These are phyloP conservation scores for Ectemnius continuus DNA, from an alignment of 2,888 invertebrate species.

Conservation along the genomic window DNA sequence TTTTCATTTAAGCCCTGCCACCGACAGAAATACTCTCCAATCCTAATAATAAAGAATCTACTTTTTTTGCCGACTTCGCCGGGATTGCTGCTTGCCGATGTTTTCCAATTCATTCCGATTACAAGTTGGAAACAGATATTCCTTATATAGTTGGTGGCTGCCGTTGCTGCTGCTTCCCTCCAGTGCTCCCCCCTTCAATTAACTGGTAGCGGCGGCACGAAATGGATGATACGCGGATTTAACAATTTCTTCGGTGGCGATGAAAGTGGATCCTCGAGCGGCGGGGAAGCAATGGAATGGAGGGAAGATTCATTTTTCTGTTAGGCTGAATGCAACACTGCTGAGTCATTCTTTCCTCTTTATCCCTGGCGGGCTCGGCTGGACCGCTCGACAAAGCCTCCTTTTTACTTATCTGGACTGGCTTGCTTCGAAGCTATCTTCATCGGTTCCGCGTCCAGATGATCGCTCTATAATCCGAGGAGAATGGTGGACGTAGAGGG, in stretches of 20 bases:
- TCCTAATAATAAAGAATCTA: too few relatives aligned
- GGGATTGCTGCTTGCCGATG: too few relatives aligned
- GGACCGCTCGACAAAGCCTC: slow-evolving; percentile 1
- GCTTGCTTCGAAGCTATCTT: not conserved
- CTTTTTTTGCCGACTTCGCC: too few relatives aligned
- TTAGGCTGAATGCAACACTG: not conserved
- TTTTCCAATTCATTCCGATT: too few relatives aligned
- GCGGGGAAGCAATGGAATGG: not conserved
- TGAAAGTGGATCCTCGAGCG: not conserved
- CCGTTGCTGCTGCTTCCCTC: too few relatives aligned
- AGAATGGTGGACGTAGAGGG: not conserved
- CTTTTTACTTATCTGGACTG: not conserved
- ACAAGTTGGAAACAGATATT: too few relatives aligned
- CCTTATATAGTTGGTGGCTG: too few relatives aligned
- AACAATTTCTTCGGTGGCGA: not conserved
- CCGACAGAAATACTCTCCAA: too few relatives aligned
- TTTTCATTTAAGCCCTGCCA: too few relatives aligned
- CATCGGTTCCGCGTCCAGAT: slow-evolving; percentile 3
- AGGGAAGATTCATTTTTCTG: slow-evolving; percentile 18
- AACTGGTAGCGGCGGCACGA: too few relatives aligned
- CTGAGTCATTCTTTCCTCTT: slow-evolving; percentile 9
- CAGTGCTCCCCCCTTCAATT: too few relatives aligned
- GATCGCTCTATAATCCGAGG: slow-evolving; percentile 16
- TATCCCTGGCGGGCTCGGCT: not conserved
- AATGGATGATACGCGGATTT: too few relatives aligned